Evolutionary conservation across 2,113 vertebrate species (phyloP).

Genomic region (Prolemur simus): DNA sequence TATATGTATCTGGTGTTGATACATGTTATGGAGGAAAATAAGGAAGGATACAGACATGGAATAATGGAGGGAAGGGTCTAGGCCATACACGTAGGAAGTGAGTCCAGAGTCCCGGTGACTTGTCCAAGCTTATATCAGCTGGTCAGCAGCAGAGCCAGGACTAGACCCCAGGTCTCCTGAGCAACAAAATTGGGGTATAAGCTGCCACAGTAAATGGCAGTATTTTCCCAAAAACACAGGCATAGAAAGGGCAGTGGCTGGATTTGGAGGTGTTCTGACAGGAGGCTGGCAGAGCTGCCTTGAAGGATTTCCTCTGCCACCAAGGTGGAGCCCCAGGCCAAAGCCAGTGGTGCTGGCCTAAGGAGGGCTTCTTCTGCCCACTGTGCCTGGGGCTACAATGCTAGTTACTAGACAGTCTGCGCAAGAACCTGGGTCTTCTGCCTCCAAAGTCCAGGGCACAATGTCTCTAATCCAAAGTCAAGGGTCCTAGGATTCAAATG

Average conservation of each 20-base stretch:
- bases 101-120: neutral
- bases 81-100: neutral
- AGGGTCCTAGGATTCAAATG: neutral
- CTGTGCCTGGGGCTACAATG: neutral
- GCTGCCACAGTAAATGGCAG: neutral
- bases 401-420: neutral
- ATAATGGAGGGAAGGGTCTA: neutral
- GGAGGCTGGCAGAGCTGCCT: neutral
- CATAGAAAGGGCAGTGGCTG: neutral
- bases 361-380: neutral
- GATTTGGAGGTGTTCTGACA: neutral
- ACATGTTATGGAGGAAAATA: neutral
- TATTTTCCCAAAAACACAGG: neutral
- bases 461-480: neutral
- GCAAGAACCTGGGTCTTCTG: neutral
- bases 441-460: neutral
- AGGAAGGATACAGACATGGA: neutral
- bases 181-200: neutral
- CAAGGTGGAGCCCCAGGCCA: neutral
- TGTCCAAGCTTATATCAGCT: neutral
- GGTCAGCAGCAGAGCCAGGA: neutral
- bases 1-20: too few species aligned
- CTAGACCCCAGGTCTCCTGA: neutral
- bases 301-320: neutral
- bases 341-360: accelerated